A percentile compares a stretch with the other conserved stretches of the same genome.
These are phyloP conservation scores for Microtus richardsoni DNA, from an alignment of 2,113 vertebrate species.

Conservation along the genomic window DNA sequence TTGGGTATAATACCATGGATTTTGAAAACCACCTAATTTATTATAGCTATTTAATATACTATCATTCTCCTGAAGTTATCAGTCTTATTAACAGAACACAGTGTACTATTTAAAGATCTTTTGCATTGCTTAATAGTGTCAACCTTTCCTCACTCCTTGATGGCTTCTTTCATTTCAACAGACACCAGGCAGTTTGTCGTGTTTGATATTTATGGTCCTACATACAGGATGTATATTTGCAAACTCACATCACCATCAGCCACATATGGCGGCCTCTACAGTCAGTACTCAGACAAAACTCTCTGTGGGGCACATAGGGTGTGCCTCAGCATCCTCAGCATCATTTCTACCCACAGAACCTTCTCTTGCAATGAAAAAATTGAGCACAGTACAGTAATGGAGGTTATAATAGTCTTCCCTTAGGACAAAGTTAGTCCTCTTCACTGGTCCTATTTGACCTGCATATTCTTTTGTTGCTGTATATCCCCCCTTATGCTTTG, in stretches of 20 bases:
- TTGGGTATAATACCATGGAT: neutral
- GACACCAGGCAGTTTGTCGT: neutral
- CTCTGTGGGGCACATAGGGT: neutral
- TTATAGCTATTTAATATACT: neutral
- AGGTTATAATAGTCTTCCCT: too few relatives aligned
- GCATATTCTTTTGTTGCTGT: neutral
- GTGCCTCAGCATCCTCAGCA: neutral
- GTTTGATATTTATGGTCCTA: neutral
- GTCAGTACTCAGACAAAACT: neutral
- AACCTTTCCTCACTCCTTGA: neutral
- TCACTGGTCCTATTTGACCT: neutral
- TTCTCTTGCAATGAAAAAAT: neutral
- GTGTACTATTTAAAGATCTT: neutral
- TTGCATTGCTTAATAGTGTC: neutral
- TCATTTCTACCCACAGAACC: neutral
- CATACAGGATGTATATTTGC: neutral
- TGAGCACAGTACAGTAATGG: too few relatives aligned
- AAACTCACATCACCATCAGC: neutral
- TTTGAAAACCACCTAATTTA: neutral
- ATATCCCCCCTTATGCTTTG: too few relatives aligned
- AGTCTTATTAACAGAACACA: neutral
- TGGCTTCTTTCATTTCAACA: neutral
- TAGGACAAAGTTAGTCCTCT: neutral
- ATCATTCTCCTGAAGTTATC: neutral
- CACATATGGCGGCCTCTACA: neutral